phyloP scores from a whole-genome alignment of 2,113 vertebrate species.

The Cebidichthys violaceus region DNA sequence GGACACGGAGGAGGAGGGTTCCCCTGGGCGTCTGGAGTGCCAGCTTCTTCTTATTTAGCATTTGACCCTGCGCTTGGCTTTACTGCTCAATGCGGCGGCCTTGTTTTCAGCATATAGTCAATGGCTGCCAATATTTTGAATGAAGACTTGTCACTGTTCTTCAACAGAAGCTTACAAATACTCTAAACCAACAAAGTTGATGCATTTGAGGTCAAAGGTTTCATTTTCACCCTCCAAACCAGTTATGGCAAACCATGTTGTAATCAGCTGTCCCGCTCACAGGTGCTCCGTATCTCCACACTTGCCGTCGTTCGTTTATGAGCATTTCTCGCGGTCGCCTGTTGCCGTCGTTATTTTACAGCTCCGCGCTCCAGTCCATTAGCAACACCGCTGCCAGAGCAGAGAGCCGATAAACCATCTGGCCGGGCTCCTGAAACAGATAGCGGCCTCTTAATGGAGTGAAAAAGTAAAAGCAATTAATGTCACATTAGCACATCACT shows the following conservation, averaged over 20 bases:
- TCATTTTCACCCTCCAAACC: not conserved
- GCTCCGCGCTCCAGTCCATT: slow-evolving; percentile 74
- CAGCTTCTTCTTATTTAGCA: slow-evolving; percentile 71
- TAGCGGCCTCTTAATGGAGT: slow-evolving; percentile 81
- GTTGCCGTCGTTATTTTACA: slow-evolving; percentile 73
- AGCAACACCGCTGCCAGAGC: slow-evolving; percentile 61
- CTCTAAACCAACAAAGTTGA: slow-evolving; percentile 37
- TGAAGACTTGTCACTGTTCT: slow-evolving; percentile 49
- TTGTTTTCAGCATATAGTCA: slow-evolving; percentile 64
- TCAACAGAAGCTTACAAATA: slow-evolving; percentile 56
- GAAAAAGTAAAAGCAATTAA: slow-evolving; percentile 85
- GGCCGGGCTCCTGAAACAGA: slow-evolving; percentile 77
- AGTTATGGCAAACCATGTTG: slow-evolving; percentile 1
- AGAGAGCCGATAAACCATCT: slow-evolving; percentile 81
- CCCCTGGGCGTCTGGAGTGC: slow-evolving; percentile 60
- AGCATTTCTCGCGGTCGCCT: slow-evolving; percentile 55
- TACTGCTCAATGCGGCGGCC: slow-evolving; percentile 63
- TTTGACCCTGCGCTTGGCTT: slow-evolving; percentile 78
- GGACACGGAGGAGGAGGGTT: slow-evolving; percentile 52
- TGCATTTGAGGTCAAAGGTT: slow-evolving; percentile 47
- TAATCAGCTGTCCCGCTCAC: slow-evolving; percentile 23
- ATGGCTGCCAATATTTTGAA: slow-evolving; percentile 73
- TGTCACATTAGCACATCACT: slow-evolving; percentile 81
- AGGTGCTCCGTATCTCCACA: slow-evolving; percentile 54
- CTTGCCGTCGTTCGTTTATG: slow-evolving; percentile 55